These are phyloP conservation scores for Darevskia nairensis DNA, from an alignment of 2,797 vertebrate genomes.

Conservation along the genomic window DNA sequence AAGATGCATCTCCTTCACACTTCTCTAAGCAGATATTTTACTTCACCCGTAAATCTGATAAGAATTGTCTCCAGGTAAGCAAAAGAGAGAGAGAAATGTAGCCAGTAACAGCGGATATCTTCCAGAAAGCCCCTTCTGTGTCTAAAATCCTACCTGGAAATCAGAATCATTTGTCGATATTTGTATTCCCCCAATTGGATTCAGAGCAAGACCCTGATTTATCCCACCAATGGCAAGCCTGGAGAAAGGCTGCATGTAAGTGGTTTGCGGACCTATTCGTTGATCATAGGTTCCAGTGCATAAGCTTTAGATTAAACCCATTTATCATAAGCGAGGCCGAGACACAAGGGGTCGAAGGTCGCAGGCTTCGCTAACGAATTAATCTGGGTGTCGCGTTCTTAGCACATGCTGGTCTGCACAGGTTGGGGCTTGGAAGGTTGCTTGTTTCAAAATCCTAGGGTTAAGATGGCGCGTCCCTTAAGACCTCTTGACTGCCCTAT, in stretches of 20 bases:
- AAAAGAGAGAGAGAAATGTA: background rate
- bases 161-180: background rate
- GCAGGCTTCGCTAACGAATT: background rate
- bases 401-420: background rate
- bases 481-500: background rate
- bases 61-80: no score
- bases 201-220: background rate
- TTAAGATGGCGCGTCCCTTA: background rate
- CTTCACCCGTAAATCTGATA: background rate
- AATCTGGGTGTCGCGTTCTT: rapidly evolving
- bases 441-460: background rate
- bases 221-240: background rate
- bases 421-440: background rate
- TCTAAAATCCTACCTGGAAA: background rate
- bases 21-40: background rate
- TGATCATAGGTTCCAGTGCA: background rate
- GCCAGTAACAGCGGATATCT: background rate
- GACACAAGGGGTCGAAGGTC: constrained; percentile 10
- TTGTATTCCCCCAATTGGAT: background rate
- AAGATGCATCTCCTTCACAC: background rate
- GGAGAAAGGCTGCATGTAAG: background rate
- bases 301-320: constrained; percentile 44
- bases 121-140: background rate
- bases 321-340: constrained; percentile 45
- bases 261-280: background rate